Conservation (phyloP, 2,797 vertebrate genomes). For the Sciurus carolinensis region DNA sequence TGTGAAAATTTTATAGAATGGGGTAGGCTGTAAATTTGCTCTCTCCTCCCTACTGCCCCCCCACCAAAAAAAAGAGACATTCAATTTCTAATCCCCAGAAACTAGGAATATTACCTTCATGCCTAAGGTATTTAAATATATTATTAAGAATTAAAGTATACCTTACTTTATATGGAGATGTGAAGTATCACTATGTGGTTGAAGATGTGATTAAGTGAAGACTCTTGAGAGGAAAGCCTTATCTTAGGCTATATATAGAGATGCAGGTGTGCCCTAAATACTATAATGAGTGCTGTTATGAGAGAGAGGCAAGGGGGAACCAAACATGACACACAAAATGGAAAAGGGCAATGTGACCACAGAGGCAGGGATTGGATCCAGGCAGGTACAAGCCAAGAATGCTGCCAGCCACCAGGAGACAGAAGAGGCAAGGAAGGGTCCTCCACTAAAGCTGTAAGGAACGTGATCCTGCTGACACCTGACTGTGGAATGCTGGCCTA, state of each 20-base stretch:
- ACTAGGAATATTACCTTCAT: background rate
- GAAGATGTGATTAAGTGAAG: slow-evolving; percentile 10
- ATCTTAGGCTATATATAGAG: background rate
- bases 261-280: background rate
- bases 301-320: background rate
- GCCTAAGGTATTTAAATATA: background rate
- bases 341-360: background rate
- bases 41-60: no score
- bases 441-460: background rate
- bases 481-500: background rate
- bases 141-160: background rate
- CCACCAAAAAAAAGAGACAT: background rate
- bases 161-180: no score
- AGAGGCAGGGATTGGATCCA: background rate
- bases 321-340: background rate
- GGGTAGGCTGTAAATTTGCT: background rate
- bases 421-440: background rate
- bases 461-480: background rate
- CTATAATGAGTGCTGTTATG: background rate
- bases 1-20: background rate
- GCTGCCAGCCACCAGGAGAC: background rate
- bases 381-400: background rate
- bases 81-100: background rate
- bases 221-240: background rate
- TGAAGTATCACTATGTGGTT: background rate